These are phyloP conservation scores for Melanchra persicariae DNA, from an alignment of 2,888 invertebrate genomes.

Conservation along the genomic window DNA sequence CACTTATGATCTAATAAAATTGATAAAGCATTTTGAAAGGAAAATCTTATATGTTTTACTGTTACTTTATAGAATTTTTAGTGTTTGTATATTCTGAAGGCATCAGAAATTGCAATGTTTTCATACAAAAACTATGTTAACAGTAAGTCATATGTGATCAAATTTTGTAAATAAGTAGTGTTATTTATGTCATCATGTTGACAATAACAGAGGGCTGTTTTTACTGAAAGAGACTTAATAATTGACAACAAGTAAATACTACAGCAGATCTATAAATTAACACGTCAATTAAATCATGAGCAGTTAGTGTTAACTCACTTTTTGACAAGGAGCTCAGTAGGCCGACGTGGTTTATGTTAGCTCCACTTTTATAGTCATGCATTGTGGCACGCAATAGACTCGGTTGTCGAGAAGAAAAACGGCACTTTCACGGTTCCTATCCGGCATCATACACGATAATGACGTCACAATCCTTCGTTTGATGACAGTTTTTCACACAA, in stretches of 20 bases:
- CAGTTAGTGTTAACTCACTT: conserved; percentile 83
- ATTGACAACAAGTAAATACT: conserved; percentile 53
- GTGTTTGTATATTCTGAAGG: conserved; percentile 14
- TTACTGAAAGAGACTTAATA: conserved; percentile 34
- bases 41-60: conserved; percentile 53
- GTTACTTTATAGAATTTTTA: conserved; percentile 22
- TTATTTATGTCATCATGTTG: conserved; percentile 45
- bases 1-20: conserved; percentile 33
- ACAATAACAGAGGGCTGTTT: conserved; percentile 46
- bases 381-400: conserved; percentile 86
- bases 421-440: conserved; percentile 88
- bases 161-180: conserved; percentile 30
- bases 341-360: conserved; percentile 87
- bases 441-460: conserved; percentile 87
- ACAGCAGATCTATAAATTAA: conserved; percentile 56
- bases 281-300: conserved; percentile 69
- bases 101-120: conserved; percentile 30
- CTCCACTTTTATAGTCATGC: conserved; percentile 88
- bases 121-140: conserved; percentile 34
- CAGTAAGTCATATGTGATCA: conserved; percentile 48
- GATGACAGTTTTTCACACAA: conserved; percentile 81
- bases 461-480: conserved; percentile 87
- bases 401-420: conserved; percentile 82
- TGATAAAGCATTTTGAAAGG: conserved; percentile 40
- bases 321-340: conserved; percentile 87